A percentile compares a stretch with the other conserved stretches of the same genome.
Conservation (phyloP, 2,797 vertebrate species). For the Paguma larvata region DNA sequence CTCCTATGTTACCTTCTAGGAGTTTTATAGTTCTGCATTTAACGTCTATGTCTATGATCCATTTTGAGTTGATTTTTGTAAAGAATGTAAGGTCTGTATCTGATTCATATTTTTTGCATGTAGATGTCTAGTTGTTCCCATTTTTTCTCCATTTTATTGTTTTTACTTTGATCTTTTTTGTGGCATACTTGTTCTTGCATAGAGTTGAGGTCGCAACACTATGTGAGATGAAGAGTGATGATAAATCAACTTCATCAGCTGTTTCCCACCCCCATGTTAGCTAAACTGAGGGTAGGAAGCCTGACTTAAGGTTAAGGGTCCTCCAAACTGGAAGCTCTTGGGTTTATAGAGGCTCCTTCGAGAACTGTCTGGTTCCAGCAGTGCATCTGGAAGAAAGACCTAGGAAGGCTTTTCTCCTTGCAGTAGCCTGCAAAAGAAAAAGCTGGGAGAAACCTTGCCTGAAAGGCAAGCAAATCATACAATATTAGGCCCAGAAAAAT, state of each 20-base stretch:
- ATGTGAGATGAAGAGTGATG: too few relatives aligned
- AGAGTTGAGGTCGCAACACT: neutral
- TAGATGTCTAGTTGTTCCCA: neutral
- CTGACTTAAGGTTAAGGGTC: neutral
- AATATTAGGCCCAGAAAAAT: neutral
- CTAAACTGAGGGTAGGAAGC: neutral
- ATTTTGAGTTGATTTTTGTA: neutral
- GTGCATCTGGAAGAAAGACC: neutral
- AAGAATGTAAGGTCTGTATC: neutral
- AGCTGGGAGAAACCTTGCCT: neutral
- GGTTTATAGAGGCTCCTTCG: neutral
- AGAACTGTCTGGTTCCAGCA: neutral
- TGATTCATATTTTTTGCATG: neutral
- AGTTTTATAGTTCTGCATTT: neutral
- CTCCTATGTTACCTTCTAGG: neutral
- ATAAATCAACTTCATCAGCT: neutral
- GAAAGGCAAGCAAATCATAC: neutral
- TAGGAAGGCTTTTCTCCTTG: neutral
- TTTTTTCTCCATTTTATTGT: neutral
- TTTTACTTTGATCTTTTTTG: constrained; percentile 8
- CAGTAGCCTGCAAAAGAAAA: neutral
- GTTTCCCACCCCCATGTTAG: neutral
- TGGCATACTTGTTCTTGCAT: neutral
- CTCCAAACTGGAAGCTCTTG: neutral
- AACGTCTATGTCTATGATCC: neutral